Conservation (phyloP, 1,140 invertebrate species). For the Micrasema minimum region DNA sequence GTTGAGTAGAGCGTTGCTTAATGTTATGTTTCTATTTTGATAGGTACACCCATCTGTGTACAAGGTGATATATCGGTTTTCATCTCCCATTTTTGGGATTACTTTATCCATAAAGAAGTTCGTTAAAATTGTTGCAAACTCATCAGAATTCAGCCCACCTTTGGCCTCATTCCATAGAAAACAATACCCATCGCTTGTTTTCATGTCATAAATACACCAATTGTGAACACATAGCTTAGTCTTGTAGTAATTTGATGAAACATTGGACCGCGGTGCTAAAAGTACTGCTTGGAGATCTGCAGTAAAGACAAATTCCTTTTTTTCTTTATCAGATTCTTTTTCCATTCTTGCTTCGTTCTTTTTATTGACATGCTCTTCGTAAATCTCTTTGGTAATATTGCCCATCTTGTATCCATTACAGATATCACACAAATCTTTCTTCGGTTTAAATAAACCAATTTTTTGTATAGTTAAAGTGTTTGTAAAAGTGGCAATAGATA, state of each 20-base stretch:
- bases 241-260: slow-evolving; percentile 55
- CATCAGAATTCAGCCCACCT: slow-evolving; percentile 54
- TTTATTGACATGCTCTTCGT: slow-evolving; percentile 32
- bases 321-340: slow-evolving; percentile 52
- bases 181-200: slow-evolving; percentile 52
- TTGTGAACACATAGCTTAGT: slow-evolving; percentile 59
- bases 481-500: too few relatives aligned
- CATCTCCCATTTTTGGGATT: slow-evolving; percentile 4
- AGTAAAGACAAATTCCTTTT: slow-evolving; percentile 44
- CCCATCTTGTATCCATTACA: slow-evolving; percentile 9
- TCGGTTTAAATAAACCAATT: too few relatives aligned
- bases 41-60: slow-evolving; percentile 8
- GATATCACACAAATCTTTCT: too few relatives aligned
- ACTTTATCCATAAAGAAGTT: slow-evolving; percentile 34
- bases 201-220: slow-evolving; percentile 57
- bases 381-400: background rate
- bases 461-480: too few relatives aligned
- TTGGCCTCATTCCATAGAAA: slow-evolving; percentile 57
- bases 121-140: slow-evolving; percentile 53
- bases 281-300: slow-evolving; percentile 56
- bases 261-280: slow-evolving; percentile 54
- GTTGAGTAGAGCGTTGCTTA: background rate
- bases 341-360: slow-evolving; percentile 49
- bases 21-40: background rate
- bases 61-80: slow-evolving; percentile 23